Conservation (phyloP, 2,113 vertebrate genomes). For the Sphyrna mokarran region DNA sequence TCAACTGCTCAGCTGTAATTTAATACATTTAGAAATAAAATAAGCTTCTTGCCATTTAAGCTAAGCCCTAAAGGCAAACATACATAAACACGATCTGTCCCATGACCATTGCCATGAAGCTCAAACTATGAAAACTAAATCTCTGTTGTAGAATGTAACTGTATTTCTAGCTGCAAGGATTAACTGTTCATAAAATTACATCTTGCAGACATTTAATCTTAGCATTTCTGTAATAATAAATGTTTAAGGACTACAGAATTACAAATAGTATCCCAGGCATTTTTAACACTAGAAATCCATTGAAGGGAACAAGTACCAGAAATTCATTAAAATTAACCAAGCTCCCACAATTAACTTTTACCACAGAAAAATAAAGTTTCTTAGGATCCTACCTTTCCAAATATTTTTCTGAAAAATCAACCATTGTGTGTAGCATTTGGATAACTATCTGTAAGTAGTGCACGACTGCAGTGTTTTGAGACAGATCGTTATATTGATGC, state of each 20-base stretch:
- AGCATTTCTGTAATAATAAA: no score
- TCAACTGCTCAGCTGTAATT: background rate
- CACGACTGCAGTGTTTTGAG: constrained; percentile 43
- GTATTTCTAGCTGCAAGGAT: background rate
- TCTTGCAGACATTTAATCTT: background rate
- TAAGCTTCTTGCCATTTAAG: background rate
- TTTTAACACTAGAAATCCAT: constrained; percentile 18
- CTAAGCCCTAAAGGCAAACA: background rate
- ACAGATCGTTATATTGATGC: constrained; percentile 58
- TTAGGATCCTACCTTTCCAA: constrained; percentile 72
- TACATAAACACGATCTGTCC: background rate
- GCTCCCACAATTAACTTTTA: background rate
- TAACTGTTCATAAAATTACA: background rate
- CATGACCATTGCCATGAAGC: background rate
- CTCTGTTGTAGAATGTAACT: background rate
- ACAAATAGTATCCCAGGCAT: background rate
- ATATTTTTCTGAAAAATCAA: constrained; percentile 78
- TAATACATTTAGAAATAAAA: background rate
- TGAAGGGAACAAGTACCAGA: background rate
- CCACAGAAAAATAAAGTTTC: background rate
- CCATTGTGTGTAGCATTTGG: constrained; percentile 63
- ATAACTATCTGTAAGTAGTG: background rate
- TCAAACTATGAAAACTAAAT: background rate
- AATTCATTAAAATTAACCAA: background rate
- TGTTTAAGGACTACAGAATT: background rate